phyloP scores from a whole-genome alignment of 2,888 invertebrate species.

The Napeogenes inachia region DNA sequence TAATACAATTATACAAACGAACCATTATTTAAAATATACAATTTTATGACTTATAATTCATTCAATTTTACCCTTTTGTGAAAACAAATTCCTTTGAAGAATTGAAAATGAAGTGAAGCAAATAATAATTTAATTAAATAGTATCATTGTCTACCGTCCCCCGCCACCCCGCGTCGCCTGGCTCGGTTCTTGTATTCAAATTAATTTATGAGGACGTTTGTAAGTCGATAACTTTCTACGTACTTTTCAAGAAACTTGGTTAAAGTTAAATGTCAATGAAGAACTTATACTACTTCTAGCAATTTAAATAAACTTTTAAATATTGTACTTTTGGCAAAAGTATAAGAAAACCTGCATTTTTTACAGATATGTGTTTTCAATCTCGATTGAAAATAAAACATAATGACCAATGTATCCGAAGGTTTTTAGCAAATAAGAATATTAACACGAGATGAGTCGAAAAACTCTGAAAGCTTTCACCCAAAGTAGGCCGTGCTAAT shows the following conservation, averaged over 20 bases:
- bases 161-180: neutral
- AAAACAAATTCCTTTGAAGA: constrained; percentile 25
- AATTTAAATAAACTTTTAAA: no score
- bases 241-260: constrained; percentile 21
- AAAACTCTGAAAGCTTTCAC: constrained; percentile 66
- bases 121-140: constrained; percentile 27
- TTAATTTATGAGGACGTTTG: constrained; percentile 21
- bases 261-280: constrained; percentile 16
- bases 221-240: constrained; percentile 25
- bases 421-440: constrained; percentile 25
- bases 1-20: neutral
- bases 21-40: constrained; percentile 1
- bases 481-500: constrained; percentile 66
- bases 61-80: constrained; percentile 22
- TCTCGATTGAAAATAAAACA: no score
- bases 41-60: constrained; percentile 18
- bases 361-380: no score
- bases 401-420: neutral
- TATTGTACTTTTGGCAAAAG: no score
- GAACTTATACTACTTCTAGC: no score
- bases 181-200: constrained; percentile 21
- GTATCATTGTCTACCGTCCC: constrained; percentile 18
- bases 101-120: constrained; percentile 20
- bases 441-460: constrained; percentile 56
- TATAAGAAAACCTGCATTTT: no score